phyloP scores from a whole-genome alignment of 1,140 invertebrate genomes.

The Drosophila lacertosa region DNA sequence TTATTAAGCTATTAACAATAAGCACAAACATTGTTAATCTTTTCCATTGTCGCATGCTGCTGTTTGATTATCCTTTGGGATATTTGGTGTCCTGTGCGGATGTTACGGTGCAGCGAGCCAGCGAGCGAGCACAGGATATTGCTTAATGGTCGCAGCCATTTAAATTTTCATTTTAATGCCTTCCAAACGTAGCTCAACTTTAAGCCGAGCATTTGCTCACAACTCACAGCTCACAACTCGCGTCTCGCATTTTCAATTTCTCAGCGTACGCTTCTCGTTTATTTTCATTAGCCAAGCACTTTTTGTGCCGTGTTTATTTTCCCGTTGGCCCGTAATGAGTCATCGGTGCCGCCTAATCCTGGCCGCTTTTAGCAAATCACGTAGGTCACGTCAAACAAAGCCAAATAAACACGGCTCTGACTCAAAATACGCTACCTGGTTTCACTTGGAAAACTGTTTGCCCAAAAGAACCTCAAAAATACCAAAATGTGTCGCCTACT shows the following conservation, averaged over 20 bases:
- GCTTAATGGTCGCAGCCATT: slow-evolving; percentile 73
- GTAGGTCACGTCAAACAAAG: slow-evolving; percentile 37
- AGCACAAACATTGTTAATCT: too few species aligned
- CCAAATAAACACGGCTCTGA: slow-evolving; percentile 16
- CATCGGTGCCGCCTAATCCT: slow-evolving; percentile 52
- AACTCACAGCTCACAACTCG: not conserved
- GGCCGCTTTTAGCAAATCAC: slow-evolving; percentile 67
- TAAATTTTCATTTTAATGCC: slow-evolving; percentile 57
- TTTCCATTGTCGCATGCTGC: too few species aligned
- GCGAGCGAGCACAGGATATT: slow-evolving; percentile 42
- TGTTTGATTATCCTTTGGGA: slow-evolving; percentile 15
- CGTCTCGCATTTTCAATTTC: not conserved
- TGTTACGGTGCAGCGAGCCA: slow-evolving; percentile 6
- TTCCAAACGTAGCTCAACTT: not conserved
- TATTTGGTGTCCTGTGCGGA: slow-evolving; percentile 12
- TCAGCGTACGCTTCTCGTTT: slow-evolving; percentile 18
- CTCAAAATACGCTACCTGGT: not conserved
- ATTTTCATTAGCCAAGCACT: slow-evolving; percentile 33
- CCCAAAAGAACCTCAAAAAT: not conserved
- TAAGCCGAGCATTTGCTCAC: slow-evolving; percentile 1
- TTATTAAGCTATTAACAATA: too few species aligned
- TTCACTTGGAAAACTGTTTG: not conserved
- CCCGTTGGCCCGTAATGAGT: slow-evolving; percentile 12
- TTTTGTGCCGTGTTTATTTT: slow-evolving; percentile 37
- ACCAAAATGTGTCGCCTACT: slow-evolving; percentile 39